Evolutionary conservation across 1,140 invertebrate species (phyloP).

Genomic region (Oscheius sp.): DNA sequence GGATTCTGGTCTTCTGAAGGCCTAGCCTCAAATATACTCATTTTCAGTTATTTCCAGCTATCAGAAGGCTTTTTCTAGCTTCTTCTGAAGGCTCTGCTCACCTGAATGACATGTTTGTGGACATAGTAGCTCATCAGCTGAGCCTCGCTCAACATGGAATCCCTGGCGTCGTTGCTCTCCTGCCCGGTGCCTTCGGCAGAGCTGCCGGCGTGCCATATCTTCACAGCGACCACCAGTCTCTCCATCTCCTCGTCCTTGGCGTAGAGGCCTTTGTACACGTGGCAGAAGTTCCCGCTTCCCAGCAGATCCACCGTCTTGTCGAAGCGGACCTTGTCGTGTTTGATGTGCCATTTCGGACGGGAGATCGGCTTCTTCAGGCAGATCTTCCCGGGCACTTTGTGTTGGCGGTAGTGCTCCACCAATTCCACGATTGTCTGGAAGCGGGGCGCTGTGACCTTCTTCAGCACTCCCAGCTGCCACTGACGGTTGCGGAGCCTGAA

Average conservation of each 20-base stretch:
- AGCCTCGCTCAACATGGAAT: slow-evolving; percentile 18
- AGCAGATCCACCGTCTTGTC: slow-evolving; percentile 17
- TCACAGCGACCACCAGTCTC: slow-evolving; percentile 2
- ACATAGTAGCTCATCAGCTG: slow-evolving; percentile 19
- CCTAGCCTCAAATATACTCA: too few relatives aligned
- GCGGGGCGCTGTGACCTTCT: neutral
- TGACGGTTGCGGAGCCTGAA: too few relatives aligned
- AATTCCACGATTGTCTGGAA: neutral
- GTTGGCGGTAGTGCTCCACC: neutral
- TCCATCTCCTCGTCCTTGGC: neutral
- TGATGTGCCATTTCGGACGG: slow-evolving; percentile 9
- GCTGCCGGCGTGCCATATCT: slow-evolving; percentile 13
- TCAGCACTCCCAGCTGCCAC: slow-evolving; percentile 4
- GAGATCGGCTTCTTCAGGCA: neutral
- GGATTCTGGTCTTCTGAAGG: too few relatives aligned
- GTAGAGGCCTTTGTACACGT: slow-evolving; percentile 22
- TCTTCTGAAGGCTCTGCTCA: too few relatives aligned
- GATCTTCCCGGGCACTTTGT: neutral
- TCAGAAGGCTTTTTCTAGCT: too few relatives aligned
- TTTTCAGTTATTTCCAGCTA: too few relatives aligned
- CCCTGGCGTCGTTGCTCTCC: neutral
- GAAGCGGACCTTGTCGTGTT: slow-evolving; percentile 9
- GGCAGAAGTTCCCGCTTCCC: slow-evolving; percentile 17
- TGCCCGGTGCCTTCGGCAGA: neutral
- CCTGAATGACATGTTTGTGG: slow-evolving; percentile 11